phyloP scores from a whole-genome alignment of 2,113 vertebrate genomes.

The Mola mola region DNA sequence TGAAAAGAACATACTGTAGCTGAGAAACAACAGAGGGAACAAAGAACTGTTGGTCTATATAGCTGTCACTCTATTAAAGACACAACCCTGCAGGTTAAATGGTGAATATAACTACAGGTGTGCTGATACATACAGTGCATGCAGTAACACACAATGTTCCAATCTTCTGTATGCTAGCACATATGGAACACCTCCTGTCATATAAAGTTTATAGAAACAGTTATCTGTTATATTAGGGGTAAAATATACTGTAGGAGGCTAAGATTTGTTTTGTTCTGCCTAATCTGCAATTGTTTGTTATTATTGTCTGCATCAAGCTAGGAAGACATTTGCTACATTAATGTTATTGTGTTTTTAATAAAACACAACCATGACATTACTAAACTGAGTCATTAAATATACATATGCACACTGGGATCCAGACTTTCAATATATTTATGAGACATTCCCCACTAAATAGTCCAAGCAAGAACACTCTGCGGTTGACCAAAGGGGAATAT shows the following conservation, averaged over 20 bases:
- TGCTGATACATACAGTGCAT: conserved; percentile 8
- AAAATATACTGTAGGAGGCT: no score
- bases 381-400: conserved; percentile 61
- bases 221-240: no score
- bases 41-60: background rate
- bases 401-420: conserved; percentile 53
- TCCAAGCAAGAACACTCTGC: background rate
- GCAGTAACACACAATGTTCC: no score
- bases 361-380: conserved; percentile 53
- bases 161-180: no score
- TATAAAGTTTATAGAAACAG: no score
- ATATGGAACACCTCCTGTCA: no score
- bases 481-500: conserved; percentile 12
- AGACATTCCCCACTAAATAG: conserved; percentile 40
- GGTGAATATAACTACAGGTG: conserved; percentile 26
- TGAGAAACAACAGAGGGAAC: background rate
- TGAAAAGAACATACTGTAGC: no score
- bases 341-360: conserved; percentile 64
- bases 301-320: no score
- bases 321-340: no score
- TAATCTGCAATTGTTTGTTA: no score
- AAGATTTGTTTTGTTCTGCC: no score
- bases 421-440: conserved; percentile 39
- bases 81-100: conserved; percentile 2
- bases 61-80: conserved; percentile 6